Percentiles rank a stretch among this genome's conserved stretches.
phyloP scores from a whole-genome alignment of 2,888 invertebrate genomes.

The Dysmachus trigonus region DNA sequence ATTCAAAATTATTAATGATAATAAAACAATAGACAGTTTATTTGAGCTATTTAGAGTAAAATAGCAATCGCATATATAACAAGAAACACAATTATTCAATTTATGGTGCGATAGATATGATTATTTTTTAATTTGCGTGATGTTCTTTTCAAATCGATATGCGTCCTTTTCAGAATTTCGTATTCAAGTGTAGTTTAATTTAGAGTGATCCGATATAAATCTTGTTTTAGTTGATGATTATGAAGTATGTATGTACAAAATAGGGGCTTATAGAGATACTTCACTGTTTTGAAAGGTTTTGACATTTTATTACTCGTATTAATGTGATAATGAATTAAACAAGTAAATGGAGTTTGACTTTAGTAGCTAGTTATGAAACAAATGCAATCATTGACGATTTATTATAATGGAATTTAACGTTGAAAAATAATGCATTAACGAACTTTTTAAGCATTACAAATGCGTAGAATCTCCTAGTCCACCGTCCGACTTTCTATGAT shows the following conservation, averaged over 20 bases:
- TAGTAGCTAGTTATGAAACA: conserved; percentile 8
- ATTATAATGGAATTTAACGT: not conserved
- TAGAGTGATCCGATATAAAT: not conserved
- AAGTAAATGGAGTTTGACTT: conserved; percentile 17
- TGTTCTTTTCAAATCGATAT: not conserved
- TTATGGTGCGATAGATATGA: no score
- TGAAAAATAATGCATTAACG: not conserved
- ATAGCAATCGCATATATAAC: not conserved
- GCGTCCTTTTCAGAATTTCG: not conserved
- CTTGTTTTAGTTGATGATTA: not conserved
- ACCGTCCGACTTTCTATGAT: conserved; percentile 49
- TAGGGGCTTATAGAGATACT: not conserved
- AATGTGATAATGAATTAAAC: conserved; percentile 31
- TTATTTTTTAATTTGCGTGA: not conserved
- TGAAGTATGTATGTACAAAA: not conserved
- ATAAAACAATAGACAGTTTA: not conserved
- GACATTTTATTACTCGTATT: conserved; percentile 12
- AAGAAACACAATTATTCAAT: not conserved
- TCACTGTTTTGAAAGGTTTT: not conserved
- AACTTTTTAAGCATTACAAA: conserved; percentile 46
- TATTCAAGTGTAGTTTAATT: not conserved
- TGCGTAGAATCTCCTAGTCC: conserved; percentile 49
- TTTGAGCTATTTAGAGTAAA: not conserved
- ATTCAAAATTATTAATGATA: not conserved
- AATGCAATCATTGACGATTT: not conserved